Evolutionary conservation across 2,888 invertebrate genomes (phyloP), one percentile per base, ranked within the genome.

Genomic region (Kryphioiulus occultus): DNA sequence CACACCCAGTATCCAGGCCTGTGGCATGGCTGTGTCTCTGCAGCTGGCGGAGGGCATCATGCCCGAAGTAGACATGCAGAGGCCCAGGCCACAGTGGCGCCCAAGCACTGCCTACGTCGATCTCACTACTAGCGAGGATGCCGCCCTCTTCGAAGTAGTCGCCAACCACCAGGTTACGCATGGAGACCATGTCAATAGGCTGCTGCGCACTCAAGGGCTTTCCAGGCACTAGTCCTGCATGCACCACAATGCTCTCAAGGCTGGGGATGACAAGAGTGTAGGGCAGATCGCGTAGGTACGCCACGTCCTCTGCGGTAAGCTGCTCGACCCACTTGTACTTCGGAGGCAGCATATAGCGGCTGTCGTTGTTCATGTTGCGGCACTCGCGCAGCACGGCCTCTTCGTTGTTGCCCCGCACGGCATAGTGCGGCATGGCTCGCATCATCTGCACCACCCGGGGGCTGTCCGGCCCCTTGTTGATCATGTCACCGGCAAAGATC

Each of bases 1-100:
- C 90, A 90, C 92, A 92, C 0, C 92, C 92, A 1, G 92, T 92
- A 89, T 92, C 92, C n/a, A 92, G 89, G 12, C 92, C 92, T 2
- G 92, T 92, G 15, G 92, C 91, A 89, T 89, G 90, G 12, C 89
- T 88, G 87, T 89, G 89, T 22, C 87, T 44, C 89, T 92, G 92
- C 19, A 92, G 89, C 42, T 89, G 89, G 39, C 92, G 87, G n/a
- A 89, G 89, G 2, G 92, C 92, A 90, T 92, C 92, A 87, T 92
- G 92, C 44, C 92, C 92, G 89, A 91, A 92, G 89, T 92, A 92
- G 12, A 92, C 91, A 89, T 92, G 92, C 85, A 91, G 89, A 4
- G 92, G 92, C 2, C 92, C 92, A 4, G 87, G 87, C 92, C 92
- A 92, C 17, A 90, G 32, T 1, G 90, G 89, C 7, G 91, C 91